Conservation (phyloP, 2,797 vertebrate species). For the Remorina albescens region DNA sequence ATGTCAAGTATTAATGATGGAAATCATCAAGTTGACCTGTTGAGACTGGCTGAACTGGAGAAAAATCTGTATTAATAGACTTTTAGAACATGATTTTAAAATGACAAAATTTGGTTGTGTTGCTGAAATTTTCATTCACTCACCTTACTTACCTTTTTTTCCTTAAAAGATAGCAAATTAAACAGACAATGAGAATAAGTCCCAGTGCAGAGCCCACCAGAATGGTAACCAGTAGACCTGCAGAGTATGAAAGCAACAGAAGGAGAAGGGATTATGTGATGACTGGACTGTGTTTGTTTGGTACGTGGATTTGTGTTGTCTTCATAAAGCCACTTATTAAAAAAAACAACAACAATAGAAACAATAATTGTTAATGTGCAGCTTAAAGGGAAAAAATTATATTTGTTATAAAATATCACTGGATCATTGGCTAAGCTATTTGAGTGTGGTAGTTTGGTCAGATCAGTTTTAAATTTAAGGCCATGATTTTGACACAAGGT, state of each 20-base stretch:
- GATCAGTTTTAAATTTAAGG: neutral
- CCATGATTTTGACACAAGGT: neutral
- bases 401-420: neutral
- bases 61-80: neutral
- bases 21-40: neutral
- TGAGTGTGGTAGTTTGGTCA: constrained; percentile 13
- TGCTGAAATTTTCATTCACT: neutral
- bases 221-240: constrained; percentile 87
- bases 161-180: constrained; percentile 84
- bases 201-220: constrained; percentile 82
- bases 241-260: constrained; percentile 46
- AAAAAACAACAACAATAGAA: neutral
- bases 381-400: neutral
- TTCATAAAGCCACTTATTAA: neutral
- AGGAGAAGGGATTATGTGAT: constrained; percentile 33
- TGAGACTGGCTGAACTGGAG: neutral
- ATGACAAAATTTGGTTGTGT: neutral
- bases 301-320: neutral
- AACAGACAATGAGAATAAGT: constrained; percentile 77
- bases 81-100: neutral
- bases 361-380: neutral
- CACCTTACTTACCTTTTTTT: constrained; percentile 87
- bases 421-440: neutral
- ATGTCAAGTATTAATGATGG: neutral
- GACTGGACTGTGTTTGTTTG: constrained; percentile 5